These are phyloP conservation scores for Nicator chloris DNA, from an alignment of 2,113 vertebrate species.

Conservation along the genomic window DNA sequence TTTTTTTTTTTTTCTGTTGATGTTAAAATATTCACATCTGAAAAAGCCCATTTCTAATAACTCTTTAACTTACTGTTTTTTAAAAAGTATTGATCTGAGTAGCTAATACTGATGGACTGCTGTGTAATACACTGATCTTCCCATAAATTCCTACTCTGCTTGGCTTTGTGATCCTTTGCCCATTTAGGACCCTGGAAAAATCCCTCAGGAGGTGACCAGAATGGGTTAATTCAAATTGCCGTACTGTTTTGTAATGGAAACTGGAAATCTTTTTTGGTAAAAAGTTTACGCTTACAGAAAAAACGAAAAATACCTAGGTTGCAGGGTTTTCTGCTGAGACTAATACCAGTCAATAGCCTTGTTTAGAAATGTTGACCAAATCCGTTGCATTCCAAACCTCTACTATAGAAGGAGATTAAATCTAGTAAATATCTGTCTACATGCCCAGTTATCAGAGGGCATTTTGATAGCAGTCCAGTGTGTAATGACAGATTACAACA, in stretches of 20 bases:
- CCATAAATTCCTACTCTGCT: neutral
- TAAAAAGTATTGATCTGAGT: neutral
- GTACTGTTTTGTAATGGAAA: neutral
- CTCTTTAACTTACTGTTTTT: neutral
- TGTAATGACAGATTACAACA: neutral
- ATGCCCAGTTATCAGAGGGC: neutral
- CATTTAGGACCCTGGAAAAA: neutral
- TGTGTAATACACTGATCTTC: neutral
- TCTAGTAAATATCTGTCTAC: neutral
- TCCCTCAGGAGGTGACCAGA: neutral
- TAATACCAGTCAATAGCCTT: neutral
- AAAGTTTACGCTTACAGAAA: neutral
- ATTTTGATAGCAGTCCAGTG: neutral
- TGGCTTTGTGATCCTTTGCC: neutral
- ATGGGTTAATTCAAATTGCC: neutral
- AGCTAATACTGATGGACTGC: neutral
- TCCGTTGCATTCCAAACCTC: neutral
- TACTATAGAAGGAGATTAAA: neutral
- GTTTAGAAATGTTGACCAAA: neutral
- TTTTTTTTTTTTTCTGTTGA: neutral
- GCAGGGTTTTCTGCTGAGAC: neutral
- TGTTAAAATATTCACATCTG: neutral
- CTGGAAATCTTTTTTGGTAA: neutral
- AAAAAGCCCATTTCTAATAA: neutral
- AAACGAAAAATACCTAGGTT: neutral